Percentiles rank a stretch among this genome's conserved stretches.
These are phyloP conservation scores for Lagodon rhomboides DNA, from an alignment of 2,797 vertebrate genomes.

Conservation along the genomic window DNA sequence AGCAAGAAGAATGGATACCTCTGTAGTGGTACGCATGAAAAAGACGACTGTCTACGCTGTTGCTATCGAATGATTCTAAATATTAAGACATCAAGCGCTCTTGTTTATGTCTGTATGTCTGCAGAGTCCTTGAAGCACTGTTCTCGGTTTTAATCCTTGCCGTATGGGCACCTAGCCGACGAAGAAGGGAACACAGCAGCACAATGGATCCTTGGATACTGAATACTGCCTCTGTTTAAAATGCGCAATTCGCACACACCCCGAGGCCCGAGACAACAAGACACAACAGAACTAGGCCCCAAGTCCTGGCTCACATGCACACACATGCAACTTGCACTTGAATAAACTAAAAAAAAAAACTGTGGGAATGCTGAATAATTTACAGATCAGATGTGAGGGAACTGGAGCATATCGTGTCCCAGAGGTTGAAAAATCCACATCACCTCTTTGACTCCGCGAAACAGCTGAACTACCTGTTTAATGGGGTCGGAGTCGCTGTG, in stretches of 20 bases:
- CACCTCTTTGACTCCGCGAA: slow-evolving; percentile 46
- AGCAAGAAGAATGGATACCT: too few relatives aligned
- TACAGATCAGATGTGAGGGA: slow-evolving; percentile 76
- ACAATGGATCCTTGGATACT: slow-evolving; percentile 11
- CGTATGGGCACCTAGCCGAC: slow-evolving; percentile 14
- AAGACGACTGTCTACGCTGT: too few relatives aligned
- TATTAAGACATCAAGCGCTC: neutral
- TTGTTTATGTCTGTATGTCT: slow-evolving; percentile 6
- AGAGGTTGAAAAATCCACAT: slow-evolving; percentile 52
- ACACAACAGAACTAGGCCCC: slow-evolving; percentile 35
- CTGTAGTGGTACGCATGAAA: too few relatives aligned
- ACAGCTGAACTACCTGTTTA: slow-evolving; percentile 51
- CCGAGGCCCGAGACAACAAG: slow-evolving; percentile 36
- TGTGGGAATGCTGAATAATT: slow-evolving; percentile 73
- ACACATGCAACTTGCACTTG: slow-evolving; percentile 37
- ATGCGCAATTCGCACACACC: slow-evolving; percentile 42
- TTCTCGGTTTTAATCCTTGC: slow-evolving; percentile 14
- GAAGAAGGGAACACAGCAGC: slow-evolving; percentile 9
- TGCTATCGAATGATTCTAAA: too few relatives aligned
- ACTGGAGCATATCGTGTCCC: slow-evolving; percentile 70
- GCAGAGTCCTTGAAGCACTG: slow-evolving; percentile 12
- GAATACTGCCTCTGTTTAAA: slow-evolving; percentile 34
- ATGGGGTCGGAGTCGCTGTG: slow-evolving; percentile 44
- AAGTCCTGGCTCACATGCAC: slow-evolving; percentile 11
- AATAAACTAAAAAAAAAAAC: slow-evolving; percentile 63